These are phyloP conservation scores for Pampus argenteus DNA, from an alignment of 2,797 vertebrate species.

Conservation along the genomic window DNA sequence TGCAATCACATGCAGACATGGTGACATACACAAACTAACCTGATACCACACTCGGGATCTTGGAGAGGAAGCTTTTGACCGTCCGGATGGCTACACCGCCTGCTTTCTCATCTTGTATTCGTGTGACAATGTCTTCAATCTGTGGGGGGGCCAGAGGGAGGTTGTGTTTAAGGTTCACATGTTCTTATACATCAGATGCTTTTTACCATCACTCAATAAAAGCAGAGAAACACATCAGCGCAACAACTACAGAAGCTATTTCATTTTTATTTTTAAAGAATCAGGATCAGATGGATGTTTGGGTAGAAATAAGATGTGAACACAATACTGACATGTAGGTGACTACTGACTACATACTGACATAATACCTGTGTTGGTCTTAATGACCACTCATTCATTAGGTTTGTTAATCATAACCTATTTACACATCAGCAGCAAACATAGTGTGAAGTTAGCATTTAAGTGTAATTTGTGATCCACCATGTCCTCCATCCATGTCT, in stretches of 20 bases:
- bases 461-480: neutral
- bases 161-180: neutral
- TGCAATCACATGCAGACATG: neutral
- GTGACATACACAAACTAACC: slow-evolving; percentile 79
- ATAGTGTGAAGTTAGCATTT: neutral
- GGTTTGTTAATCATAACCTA: no score
- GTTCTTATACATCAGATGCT: slow-evolving; percentile 3
- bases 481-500: neutral
- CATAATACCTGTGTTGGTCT: no score
- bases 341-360: no score
- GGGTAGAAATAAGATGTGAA: neutral
- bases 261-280: neutral
- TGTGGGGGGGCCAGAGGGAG: slow-evolving; percentile 73
- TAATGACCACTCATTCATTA: no score
- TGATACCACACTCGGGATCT: slow-evolving; percentile 96
- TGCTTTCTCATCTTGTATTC: slow-evolving; percentile 96
- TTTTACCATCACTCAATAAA: neutral
- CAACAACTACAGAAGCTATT: neutral
- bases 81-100: slow-evolving; percentile 94
- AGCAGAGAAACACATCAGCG: neutral
- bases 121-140: slow-evolving; percentile 94
- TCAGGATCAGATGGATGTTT: neutral
- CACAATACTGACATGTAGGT: no score
- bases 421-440: neutral
- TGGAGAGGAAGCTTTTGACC: slow-evolving; percentile 98